phyloP scores from a whole-genome alignment of 2,113 vertebrate genomes.

The Gymnocephalus cernua region DNA sequence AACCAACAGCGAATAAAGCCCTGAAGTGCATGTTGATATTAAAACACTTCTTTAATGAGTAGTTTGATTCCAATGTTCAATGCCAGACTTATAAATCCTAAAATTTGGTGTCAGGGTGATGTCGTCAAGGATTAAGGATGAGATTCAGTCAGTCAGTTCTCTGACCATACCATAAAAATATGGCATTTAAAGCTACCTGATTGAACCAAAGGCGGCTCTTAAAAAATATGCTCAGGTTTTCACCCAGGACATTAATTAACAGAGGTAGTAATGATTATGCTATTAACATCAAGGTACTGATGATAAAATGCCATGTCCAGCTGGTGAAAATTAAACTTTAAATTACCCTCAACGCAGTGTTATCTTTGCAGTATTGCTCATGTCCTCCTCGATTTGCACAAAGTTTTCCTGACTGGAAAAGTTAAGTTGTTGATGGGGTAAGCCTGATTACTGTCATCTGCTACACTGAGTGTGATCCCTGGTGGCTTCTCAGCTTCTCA shows the following conservation, averaged over 20 bases:
- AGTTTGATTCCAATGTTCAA: neutral
- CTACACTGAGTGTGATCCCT: neutral
- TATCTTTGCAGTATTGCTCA: neutral
- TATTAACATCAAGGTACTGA: neutral
- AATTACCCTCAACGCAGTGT: neutral
- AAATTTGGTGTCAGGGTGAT: neutral
- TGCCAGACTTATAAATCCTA: slow-evolving; percentile 1
- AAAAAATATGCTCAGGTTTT: neutral
- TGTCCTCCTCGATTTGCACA: neutral
- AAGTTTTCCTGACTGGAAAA: neutral
- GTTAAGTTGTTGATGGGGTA: neutral
- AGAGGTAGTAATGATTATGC: neutral
- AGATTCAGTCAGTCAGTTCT: neutral
- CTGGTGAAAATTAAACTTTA: slow-evolving; percentile 10
- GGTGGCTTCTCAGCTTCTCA: neutral
- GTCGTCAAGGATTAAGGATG: neutral
- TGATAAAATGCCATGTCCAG: neutral
- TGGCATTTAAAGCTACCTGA: neutral
- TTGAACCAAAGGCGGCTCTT: neutral
- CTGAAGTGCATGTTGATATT: slow-evolving; percentile 2
- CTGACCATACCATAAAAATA: neutral
- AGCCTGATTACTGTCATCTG: neutral
- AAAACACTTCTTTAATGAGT: slow-evolving; percentile 9
- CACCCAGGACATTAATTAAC: neutral
- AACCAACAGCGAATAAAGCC: neutral